Evolutionary conservation across 2,888 invertebrate genomes (phyloP), one percentile per base, ranked within the genome.

Genomic region (Nemotelus nigrinus): DNA sequence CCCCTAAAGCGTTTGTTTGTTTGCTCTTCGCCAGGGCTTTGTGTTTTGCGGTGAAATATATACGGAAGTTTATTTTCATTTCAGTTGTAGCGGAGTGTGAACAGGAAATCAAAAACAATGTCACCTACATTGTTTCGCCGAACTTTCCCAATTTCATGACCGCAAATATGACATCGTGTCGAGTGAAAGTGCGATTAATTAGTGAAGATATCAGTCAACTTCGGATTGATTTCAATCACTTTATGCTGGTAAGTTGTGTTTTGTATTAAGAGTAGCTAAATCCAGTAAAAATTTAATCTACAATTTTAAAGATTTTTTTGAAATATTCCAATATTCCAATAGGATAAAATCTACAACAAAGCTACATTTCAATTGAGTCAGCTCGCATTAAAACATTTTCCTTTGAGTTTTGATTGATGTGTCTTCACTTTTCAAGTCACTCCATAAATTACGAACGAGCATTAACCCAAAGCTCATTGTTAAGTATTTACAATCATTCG

Each of bases 41-140:
- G 53, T 53, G 6, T 53, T n/a, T 25, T 5, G 41, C 39, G 7
- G 7, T 63, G 63, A 63, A 63, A 7, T 53, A 10, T 53, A 10
- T 58, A n/a, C 45, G 7, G 50, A 53, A 63, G 63, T 53, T 63
- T 75, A 44, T 75, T 60, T 76, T 67, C 63, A 55, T 82, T 83
- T n/a, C 86, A 94, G 94, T 94, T 85, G 91, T 93, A 82, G 91
- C 92, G 79, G 91, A 91, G 67, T 95, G 95, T 86, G 92, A 92
- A 47, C 91, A 91, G 60, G 90, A 90, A 79, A 90, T 94, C 57
- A 89, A 89, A 84, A 94, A 94, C 87, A 95, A 95, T 87, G 89
- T 94, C 78, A 95, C 95, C 0, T 95, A 95, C 87, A 92, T 95
- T 85, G 91, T 92, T 82, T 95, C 93, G 57, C 95, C 95, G 0